Base-by-base conservation (phyloP, 1,140 invertebrate genomes). In the Hydropsyche tenuis region DNA sequence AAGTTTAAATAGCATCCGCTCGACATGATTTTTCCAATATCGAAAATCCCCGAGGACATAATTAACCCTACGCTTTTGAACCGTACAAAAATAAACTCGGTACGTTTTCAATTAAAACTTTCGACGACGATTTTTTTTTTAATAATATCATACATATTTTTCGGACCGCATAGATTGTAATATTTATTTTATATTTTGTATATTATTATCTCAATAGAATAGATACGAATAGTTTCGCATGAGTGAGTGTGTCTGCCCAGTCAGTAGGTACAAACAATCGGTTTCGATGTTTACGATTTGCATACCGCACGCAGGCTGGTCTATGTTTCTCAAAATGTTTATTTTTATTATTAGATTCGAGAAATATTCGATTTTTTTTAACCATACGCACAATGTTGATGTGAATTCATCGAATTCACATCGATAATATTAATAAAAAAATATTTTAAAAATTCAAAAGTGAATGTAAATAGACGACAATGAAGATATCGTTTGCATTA, bases 191-290 rank as follows among this genome's bases (percentile, higher is more conserved):
- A n/a, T 48, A 48, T 16, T 48, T 48, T 48, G 45, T 12, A 3
- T 3, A 48, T 2, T 16, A 14, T n/a, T n/a, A n/a, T n/a, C n/a
- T n/a, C 2, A n/a, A 12, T 48, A 48, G 14, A 48, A 48, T n/a
- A 48, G 45, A 48, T 3, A 48, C 11, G 45, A 48, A 48, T 14
- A 14, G 45, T 48, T 18, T 23, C 14, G 56, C 11, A 60, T 2
- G 20, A 60, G 4, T 22, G 56, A 23, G n/a, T 60, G 56, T 27
- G 56, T 60, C 56, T 60, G 56, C 22, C n/a, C 56, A 20, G 22
- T 48, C 45, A 37, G 56, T 60, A 60, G 3, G 56, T 60, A 60
- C 23, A 60, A 60, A 60, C 23, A 60, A 60, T 60, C 56, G 56
- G 20, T 27, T 60, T 27, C 56, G 23, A 60, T 60, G 56, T 60